Evolutionary conservation across 2,113 vertebrate genomes (phyloP).

Genomic region (Buteo buteo): DNA sequence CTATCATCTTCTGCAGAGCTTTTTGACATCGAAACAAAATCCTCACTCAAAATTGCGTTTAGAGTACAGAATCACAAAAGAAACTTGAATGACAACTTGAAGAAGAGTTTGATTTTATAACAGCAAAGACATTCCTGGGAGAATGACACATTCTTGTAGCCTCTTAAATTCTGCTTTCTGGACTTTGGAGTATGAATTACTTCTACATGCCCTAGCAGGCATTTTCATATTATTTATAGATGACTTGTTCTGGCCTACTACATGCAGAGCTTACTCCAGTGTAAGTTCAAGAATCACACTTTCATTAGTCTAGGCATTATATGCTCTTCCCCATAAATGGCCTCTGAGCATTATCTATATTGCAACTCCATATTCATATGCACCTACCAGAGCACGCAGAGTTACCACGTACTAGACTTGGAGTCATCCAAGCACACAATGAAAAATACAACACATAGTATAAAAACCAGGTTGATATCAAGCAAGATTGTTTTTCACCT

Average conservation of each 20-base stretch:
- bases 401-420: accelerated
- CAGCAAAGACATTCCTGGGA: neutral
- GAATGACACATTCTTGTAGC: neutral
- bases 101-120: constrained; percentile 10
- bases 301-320: neutral
- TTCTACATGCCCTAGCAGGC: constrained; percentile 17
- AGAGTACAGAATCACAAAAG: neutral
- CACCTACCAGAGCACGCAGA: neutral
- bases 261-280: neutral
- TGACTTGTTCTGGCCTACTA: neutral
- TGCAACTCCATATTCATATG: neutral
- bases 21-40: neutral
- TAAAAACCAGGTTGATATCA: neutral
- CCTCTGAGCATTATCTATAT: neutral
- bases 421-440: neutral
- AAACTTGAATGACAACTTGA: neutral
- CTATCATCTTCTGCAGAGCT: neutral
- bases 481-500: neutral
- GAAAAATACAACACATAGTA: neutral
- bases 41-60: neutral
- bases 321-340: neutral
- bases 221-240: constrained; percentile 14
- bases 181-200: constrained; percentile 39
- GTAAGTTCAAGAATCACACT: constrained; percentile 7
- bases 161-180: constrained; percentile 25